These are phyloP conservation scores for Pyralis farinalis DNA, from an alignment of 2,888 invertebrate genomes.

Conservation along the genomic window DNA sequence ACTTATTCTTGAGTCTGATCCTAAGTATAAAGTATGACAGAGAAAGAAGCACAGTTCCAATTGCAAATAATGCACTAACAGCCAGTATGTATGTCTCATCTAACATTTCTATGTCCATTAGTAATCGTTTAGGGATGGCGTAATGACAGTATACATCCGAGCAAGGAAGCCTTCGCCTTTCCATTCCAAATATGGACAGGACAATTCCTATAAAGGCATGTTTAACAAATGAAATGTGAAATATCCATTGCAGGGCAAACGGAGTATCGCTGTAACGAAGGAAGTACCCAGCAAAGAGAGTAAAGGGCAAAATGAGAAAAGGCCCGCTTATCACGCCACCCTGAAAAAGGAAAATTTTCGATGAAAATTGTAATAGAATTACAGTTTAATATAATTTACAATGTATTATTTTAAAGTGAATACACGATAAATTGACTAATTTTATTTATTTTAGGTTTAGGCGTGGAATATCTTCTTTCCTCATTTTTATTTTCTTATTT, in stretches of 20 bases:
- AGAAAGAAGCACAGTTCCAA: constrained; percentile 83
- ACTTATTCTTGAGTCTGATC: constrained; percentile 81
- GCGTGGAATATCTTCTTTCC: too few species aligned
- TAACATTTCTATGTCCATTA: constrained; percentile 87
- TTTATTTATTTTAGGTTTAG: too few species aligned
- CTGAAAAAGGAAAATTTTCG: constrained; percentile 83
- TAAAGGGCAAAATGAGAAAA: constrained; percentile 91
- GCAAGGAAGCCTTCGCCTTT: constrained; percentile 87
- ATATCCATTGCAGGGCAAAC: constrained; percentile 89
- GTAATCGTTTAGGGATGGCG: constrained; percentile 84
- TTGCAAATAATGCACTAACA: constrained; percentile 82
- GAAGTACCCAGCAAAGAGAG: constrained; percentile 96
- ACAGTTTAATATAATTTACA: too few species aligned
- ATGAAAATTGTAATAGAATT: too few species aligned
- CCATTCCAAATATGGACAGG: constrained; percentile 90
- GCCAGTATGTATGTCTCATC: constrained; percentile 84
- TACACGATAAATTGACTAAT: too few species aligned
- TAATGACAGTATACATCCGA: constrained; percentile 89
- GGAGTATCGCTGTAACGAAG: constrained; percentile 92
- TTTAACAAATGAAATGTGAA: constrained; percentile 93
- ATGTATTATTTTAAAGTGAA: too few species aligned
- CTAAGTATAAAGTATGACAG: constrained; percentile 85
- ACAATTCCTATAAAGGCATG: constrained; percentile 93
- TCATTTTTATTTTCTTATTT: too few species aligned
- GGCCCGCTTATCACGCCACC: constrained; percentile 95